Conservation (phyloP, 2,113 vertebrate genomes). For the Crotalus viridis region DNA sequence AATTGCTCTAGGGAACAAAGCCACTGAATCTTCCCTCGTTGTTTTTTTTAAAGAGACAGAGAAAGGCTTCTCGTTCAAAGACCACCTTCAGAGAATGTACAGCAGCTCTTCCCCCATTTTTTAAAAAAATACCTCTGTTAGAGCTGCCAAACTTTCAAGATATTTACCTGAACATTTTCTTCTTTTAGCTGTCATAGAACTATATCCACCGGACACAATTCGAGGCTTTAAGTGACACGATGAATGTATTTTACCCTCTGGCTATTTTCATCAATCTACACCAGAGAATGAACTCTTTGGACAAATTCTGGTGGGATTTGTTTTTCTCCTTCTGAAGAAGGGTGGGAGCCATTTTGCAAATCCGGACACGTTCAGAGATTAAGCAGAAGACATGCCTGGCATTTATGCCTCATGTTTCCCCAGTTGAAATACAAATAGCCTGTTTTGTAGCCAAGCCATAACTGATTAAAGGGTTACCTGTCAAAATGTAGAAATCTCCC, state of each 20-base stretch:
- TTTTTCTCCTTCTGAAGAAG: not conserved
- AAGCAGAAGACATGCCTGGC: not conserved
- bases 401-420: not conserved
- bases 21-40: fast-evolving
- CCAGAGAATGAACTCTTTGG: fast-evolving
- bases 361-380: not conserved
- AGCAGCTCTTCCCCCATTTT: not conserved
- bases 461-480: not conserved
- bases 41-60: not conserved
- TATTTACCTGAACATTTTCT: not conserved
- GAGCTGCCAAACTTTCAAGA: not conserved
- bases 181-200: not conserved
- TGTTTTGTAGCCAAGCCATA: not conserved
- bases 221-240: not conserved
- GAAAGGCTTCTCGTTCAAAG: constrained; percentile 14
- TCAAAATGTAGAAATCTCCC: not conserved
- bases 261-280: fast-evolving
- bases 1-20: not conserved
- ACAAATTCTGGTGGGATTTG: fast-evolving
- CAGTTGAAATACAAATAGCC: not conserved
- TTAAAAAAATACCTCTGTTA: constrained; percentile 3
- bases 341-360: not conserved
- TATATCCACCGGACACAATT: not conserved
- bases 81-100: not conserved
- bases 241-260: not conserved